phyloP scores from a whole-genome alignment of 1,140 invertebrate genomes.

The Drosophila biarmipes region DNA sequence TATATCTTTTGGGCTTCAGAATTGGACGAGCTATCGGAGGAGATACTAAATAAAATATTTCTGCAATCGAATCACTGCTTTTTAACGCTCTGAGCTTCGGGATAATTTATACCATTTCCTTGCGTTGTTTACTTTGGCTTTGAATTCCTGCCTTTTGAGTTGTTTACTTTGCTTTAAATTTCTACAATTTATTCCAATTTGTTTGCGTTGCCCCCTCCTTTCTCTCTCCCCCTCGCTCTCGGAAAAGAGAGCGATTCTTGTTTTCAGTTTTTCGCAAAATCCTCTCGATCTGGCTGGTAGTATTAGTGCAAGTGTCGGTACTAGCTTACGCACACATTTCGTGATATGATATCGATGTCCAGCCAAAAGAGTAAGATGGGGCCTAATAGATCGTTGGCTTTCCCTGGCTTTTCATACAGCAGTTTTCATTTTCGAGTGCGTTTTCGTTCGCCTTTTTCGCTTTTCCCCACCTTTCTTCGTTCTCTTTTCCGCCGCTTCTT shows the following conservation, averaged over 20 bases:
- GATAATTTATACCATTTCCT: not conserved
- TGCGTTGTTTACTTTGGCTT: slow-evolving; percentile 3
- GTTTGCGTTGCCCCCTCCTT: slow-evolving; percentile 10
- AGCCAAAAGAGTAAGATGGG: not conserved
- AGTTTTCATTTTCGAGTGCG: slow-evolving; percentile 65
- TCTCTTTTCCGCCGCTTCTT: slow-evolving; percentile 12
- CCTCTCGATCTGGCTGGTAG: slow-evolving; percentile 2
- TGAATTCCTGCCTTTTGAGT: slow-evolving; percentile 4
- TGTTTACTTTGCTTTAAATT: slow-evolving; percentile 31
- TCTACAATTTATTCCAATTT: slow-evolving; percentile 42
- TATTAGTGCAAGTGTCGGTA: slow-evolving; percentile 1
- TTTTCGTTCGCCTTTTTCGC: slow-evolving; percentile 48
- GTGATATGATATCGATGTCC: not conserved
- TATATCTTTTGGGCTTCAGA: no score
- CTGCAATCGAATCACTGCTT: no score
- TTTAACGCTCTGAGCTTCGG: no score
- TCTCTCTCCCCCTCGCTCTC: slow-evolving; percentile 11
- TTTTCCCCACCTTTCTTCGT: slow-evolving; percentile 51
- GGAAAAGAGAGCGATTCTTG: slow-evolving; percentile 1
- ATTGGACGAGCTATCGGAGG: no score
- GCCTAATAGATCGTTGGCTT: slow-evolving; percentile 31
- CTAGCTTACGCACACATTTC: slow-evolving; percentile 15
- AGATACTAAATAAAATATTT: no score
- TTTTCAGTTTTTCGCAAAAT: slow-evolving; percentile 2
- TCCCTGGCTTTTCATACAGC: slow-evolving; percentile 52